These are phyloP conservation scores for Mionectes olivaceus DNA, from an alignment of 2,797 vertebrate genomes.

Conservation along the genomic window DNA sequence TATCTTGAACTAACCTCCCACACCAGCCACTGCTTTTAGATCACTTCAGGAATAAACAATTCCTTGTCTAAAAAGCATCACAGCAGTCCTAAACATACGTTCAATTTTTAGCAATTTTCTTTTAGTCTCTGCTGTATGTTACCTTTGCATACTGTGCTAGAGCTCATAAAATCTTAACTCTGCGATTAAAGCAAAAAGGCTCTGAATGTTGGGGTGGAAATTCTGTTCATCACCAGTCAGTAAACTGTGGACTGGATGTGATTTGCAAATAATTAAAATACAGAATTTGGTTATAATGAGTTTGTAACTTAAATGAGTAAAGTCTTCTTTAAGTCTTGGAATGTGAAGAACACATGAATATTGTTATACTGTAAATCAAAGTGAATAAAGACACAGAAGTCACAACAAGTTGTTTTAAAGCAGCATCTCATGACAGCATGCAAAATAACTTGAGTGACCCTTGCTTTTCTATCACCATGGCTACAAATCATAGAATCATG, in stretches of 20 bases:
- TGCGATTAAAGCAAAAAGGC: not conserved
- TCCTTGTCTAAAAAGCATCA: constrained; percentile 2
- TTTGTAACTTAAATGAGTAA: not conserved
- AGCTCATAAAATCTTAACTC: not conserved
- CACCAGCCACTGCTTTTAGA: constrained; percentile 39
- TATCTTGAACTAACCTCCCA: constrained; percentile 54
- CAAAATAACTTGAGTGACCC: not conserved
- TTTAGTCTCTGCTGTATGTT: not conserved
- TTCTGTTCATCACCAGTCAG: not conserved
- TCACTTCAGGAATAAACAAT: constrained; percentile 29
- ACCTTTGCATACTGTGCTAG: not conserved
- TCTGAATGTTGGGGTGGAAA: not conserved
- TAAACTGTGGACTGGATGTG: not conserved
- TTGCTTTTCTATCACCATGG: not conserved
- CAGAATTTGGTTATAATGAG: not conserved
- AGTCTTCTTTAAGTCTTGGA: not conserved
- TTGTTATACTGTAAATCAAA: not conserved
- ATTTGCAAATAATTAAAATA: constrained; percentile 22
- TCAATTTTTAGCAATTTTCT: constrained; percentile 25
- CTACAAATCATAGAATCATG: not conserved
- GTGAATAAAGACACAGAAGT: not conserved
- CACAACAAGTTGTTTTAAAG: not conserved
- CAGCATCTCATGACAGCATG: not conserved
- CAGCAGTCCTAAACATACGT: not conserved
- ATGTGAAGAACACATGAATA: not conserved